Evolutionary conservation across 2,797 vertebrate genomes (phyloP).

Genomic region (Apogon hyalosoma): DNA sequence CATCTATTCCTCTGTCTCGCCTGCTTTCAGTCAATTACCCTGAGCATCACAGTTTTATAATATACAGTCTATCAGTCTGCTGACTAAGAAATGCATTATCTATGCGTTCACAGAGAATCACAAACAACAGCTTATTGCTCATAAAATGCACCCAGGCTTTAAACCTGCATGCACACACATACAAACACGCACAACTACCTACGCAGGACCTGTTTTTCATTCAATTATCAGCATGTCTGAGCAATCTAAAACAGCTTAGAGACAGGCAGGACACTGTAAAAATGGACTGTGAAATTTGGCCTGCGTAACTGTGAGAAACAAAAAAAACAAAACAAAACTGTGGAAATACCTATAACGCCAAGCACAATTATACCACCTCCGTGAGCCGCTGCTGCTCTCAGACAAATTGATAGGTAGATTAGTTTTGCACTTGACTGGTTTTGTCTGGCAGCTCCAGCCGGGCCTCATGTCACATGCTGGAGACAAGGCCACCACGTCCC

Average conservation of each 20-base stretch:
- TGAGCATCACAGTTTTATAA: conserved; percentile 53
- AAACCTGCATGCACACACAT: conserved; percentile 38
- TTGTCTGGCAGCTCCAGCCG: conserved; percentile 65
- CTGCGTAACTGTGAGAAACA: conserved; percentile 48
- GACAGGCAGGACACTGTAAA: conserved; percentile 45
- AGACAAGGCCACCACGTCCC: conserved; percentile 52
- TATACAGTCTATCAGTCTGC: conserved; percentile 60
- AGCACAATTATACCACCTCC: conserved; percentile 69
- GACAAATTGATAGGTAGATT: conserved; percentile 80
- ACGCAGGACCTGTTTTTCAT: conserved; percentile 64
- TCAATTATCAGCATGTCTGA: conserved; percentile 70
- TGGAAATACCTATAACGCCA: conserved; percentile 53
- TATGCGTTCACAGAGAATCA: conserved; percentile 73
- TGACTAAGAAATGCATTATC: conserved; percentile 76
- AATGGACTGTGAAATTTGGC: conserved; percentile 65
- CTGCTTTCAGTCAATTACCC: conserved; percentile 67
- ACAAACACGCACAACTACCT: conserved; percentile 40
- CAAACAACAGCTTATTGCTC: conserved; percentile 75
- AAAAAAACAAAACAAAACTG: conserved; percentile 25
- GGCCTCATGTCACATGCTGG: conserved; percentile 51
- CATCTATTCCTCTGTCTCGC: conserved; percentile 37
- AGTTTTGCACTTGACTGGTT: conserved; percentile 79
- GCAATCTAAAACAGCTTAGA: conserved; percentile 69
- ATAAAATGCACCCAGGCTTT: conserved; percentile 69
- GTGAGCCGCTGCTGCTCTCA: conserved; percentile 63